Evolutionary conservation across 2,888 invertebrate genomes (phyloP), one percentile per base, ranked within the genome.

Genomic region (Pedicia rivosa): DNA sequence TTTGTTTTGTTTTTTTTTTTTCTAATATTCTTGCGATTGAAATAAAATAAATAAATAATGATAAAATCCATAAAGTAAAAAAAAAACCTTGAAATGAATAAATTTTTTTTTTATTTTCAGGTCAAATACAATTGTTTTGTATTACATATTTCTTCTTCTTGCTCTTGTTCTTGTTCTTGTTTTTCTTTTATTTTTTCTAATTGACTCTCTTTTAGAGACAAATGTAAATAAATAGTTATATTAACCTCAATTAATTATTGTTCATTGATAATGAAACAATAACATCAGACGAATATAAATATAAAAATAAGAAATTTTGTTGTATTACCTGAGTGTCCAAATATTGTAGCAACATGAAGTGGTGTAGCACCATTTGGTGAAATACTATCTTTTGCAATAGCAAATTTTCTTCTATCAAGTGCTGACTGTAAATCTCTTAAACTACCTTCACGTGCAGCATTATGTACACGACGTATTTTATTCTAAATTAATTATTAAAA

Each of bases 391-490:
- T 81, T 74, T 14, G 91, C 90, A 42, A 87, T 74, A 2, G 88
- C 90, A 55, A 92, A 83, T 69, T 88, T 87, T 53, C 90, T 77
- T 46, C 91, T 66, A 60, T 92, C 86, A 50, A 90, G 59, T 2
- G 87, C 78, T 46, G 82, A 74, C 59, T 88, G 88, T 37, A 92
- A 65, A 48, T 87, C 82, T 47, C 81, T 66, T 44, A 92, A 66
- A 51, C 79, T 82, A 4, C 92, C 92, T 47, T 81, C 78, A 48
- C 76, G 72, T 14, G 90, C 81, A 22, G 90, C 86, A 47, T 77
- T 63, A 55, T 92, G 92, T 19, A 92, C 87, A 41, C 79, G 73
- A 44, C 81, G 78, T 46, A 92, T 91, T 71, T 92, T 91, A 47
- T 76, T 74, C 90, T 91, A 49, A 13, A 58, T 52, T 38, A 27